phyloP scores from a whole-genome alignment of 92 coral and sea anemone genomes.

The Isaurus tuberculatus region DNA sequence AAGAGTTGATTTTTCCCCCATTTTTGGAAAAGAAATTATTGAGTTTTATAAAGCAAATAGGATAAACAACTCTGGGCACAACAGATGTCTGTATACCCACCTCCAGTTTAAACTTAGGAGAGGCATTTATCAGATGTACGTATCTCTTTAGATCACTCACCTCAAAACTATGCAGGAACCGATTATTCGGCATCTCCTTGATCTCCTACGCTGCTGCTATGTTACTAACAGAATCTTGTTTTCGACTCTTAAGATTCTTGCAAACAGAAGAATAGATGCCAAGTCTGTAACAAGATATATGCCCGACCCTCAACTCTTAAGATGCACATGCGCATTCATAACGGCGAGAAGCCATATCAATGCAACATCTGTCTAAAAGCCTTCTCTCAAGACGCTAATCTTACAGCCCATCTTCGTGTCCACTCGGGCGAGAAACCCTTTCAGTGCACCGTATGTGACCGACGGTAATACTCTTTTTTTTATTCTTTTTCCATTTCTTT shows the following conservation, averaged over 20 bases:
- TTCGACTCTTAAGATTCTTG: neutral
- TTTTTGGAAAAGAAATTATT: too few relatives aligned
- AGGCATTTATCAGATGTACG: neutral
- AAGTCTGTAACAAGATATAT: conserved; percentile 73
- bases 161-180: neutral
- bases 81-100: too few relatives aligned
- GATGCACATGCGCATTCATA: conserved; percentile 89
- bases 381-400: conserved; percentile 86
- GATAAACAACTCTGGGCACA: too few relatives aligned
- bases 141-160: neutral
- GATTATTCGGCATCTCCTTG: neutral
- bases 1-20: too few relatives aligned
- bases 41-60: too few relatives aligned
- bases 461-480: conserved; percentile 57
- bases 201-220: neutral
- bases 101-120: neutral
- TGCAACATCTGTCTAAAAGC: conserved; percentile 84
- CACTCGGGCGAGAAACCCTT: conserved; percentile 92
- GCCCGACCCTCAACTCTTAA: conserved; percentile 89
- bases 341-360: conserved; percentile 87
- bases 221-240: neutral
- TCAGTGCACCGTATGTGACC: conserved; percentile 85
- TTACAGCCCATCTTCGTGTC: conserved; percentile 81
- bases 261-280: conserved; percentile 63
- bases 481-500: too few relatives aligned